Percentiles rank a stretch among this genome's conserved stretches.
These are phyloP conservation scores for Amphipoea lucens DNA, from an alignment of 2,888 invertebrate genomes.

Conservation along the genomic window DNA sequence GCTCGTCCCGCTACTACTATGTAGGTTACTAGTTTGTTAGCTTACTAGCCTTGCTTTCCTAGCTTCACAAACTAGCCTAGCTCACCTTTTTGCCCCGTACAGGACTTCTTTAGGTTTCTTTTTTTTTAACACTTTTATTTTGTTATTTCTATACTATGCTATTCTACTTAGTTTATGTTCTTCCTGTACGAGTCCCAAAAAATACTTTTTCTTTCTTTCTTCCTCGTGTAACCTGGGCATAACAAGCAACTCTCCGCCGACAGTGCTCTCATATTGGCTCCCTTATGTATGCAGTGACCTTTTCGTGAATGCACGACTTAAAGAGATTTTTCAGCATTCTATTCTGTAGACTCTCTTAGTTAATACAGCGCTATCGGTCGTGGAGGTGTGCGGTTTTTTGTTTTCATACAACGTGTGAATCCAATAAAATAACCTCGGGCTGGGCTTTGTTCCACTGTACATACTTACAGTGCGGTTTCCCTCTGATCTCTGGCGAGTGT, in stretches of 20 bases:
- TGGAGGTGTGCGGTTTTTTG: slow-evolving; percentile 1
- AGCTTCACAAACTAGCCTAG: neutral
- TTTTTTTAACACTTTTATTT: neutral
- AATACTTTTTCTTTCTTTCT: neutral
- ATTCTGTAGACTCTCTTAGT: slow-evolving; percentile 32
- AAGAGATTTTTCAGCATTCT: slow-evolving; percentile 47
- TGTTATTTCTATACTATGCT: neutral
- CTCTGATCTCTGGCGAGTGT: slow-evolving; percentile 60
- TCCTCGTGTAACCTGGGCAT: neutral
- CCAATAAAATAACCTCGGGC: slow-evolving; percentile 54
- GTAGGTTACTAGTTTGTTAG: neutral
- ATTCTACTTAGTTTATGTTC: neutral
- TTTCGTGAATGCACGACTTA: slow-evolving; percentile 57
- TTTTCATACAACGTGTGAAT: slow-evolving; percentile 39
- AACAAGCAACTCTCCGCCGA: slow-evolving; percentile 46
- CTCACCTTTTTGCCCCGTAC: neutral
- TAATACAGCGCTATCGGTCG: slow-evolving; percentile 21
- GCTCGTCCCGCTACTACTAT: too few relatives aligned
- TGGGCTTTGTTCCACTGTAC: slow-evolving; percentile 50
- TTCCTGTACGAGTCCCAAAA: neutral
- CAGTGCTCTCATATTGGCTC: slow-evolving; percentile 57
- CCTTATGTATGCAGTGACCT: slow-evolving; percentile 65
- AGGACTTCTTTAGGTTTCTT: neutral
- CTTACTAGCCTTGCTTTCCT: too few relatives aligned
- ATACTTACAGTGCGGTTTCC: slow-evolving; percentile 46